Evolutionary conservation across 2,113 vertebrate genomes (phyloP).

Genomic region (Willisornis vidua): DNA sequence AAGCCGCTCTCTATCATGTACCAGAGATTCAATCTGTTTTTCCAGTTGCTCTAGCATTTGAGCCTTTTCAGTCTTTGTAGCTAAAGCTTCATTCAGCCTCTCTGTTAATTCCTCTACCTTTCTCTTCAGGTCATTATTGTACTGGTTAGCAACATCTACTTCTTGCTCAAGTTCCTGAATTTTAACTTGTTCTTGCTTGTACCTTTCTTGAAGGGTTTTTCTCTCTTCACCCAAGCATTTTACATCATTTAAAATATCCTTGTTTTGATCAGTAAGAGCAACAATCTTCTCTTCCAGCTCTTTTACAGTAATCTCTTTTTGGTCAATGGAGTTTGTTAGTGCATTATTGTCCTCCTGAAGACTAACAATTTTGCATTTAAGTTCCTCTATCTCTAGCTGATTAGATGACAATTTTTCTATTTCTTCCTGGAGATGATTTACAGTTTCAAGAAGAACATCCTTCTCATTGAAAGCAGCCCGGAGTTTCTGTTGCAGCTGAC

Average conservation of each 20-base stretch:
- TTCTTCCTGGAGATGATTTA: constrained; percentile 73
- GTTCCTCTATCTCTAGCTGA: constrained; percentile 65
- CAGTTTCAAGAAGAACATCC: constrained; percentile 77
- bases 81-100: constrained; percentile 65
- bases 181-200: constrained; percentile 47
- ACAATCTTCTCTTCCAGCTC: constrained; percentile 75
- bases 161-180: constrained; percentile 68
- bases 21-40: constrained; percentile 69
- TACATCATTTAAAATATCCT: constrained; percentile 65
- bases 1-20: constrained; percentile 69
- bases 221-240: constrained; percentile 71
- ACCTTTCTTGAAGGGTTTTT: constrained; percentile 66
- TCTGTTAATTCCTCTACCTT: constrained; percentile 73
- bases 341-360: constrained; percentile 78
- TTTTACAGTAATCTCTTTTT: constrained; percentile 75
- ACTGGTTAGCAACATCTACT: constrained; percentile 58
- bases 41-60: constrained; percentile 65
- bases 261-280: constrained; percentile 72
- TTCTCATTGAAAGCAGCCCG: constrained; percentile 80
- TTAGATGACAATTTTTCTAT: constrained; percentile 59
- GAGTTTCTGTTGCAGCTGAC: constrained; percentile 84
- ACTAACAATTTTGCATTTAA: constrained; percentile 71
- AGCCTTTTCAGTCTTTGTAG: constrained; percentile 54
- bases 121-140: constrained; percentile 72
- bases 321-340: constrained; percentile 64